phyloP scores from a whole-genome alignment of 2,888 invertebrate genomes.

The Pilophorus perplexus region DNA sequence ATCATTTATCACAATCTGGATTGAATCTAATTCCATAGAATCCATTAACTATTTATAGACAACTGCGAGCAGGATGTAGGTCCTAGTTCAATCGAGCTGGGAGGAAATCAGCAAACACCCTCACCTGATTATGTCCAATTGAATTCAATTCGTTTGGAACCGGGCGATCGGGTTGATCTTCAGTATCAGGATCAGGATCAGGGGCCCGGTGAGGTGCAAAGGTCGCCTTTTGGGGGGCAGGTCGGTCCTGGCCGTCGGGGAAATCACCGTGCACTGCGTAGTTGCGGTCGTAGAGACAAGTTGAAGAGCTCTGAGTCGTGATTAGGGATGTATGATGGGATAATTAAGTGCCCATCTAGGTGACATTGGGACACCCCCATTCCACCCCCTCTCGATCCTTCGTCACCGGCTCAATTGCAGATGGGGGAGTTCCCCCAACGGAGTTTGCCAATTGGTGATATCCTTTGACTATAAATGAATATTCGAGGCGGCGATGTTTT shows the following conservation, averaged over 20 bases:
- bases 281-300: background rate
- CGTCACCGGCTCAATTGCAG: background rate
- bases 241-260: too few relatives aligned
- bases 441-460: conserved; percentile 32
- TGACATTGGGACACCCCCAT: conserved; percentile 42
- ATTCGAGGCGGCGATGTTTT: conserved; percentile 26
- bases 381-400: conserved; percentile 3
- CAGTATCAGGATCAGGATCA: too few relatives aligned
- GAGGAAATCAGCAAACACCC: conserved; percentile 37
- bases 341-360: conserved; percentile 44
- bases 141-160: conserved; percentile 29
- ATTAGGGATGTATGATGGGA: conserved; percentile 38
- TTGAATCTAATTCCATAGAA: background rate
- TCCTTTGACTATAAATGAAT: conserved; percentile 31
- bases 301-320: conserved; percentile 26
- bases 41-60: too few relatives aligned
- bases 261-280: too few relatives aligned
- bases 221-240: too few relatives aligned
- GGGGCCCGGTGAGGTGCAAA: too few relatives aligned
- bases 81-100: background rate
- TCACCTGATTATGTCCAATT: conserved; percentile 39
- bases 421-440: background rate
- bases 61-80: conserved; percentile 12
- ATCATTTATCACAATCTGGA: conserved; percentile 26
- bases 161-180: background rate